These are phyloP conservation scores for Diprion similis DNA, from an alignment of 1,140 invertebrate species.

Conservation along the genomic window DNA sequence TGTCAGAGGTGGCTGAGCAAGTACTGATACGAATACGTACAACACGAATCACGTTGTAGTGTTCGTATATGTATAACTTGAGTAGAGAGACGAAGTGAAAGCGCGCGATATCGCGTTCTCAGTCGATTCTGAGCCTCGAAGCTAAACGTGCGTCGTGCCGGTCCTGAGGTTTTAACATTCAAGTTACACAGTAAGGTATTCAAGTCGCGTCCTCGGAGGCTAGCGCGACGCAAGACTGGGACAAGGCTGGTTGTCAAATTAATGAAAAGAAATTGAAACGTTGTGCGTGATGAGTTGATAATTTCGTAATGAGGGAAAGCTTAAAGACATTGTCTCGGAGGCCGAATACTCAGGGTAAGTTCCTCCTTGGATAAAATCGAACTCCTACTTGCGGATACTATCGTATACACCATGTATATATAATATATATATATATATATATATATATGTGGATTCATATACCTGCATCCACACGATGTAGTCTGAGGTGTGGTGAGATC, in stretches of 20 bases:
- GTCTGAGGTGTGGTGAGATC: conserved; percentile 29
- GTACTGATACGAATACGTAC: background rate
- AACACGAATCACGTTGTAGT: background rate
- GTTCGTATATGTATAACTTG: background rate
- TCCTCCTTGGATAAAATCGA: conserved; percentile 12
- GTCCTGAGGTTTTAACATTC: background rate
- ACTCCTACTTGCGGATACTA: background rate
- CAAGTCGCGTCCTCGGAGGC: background rate
- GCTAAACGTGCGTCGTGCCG: background rate
- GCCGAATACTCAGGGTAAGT: conserved; percentile 58
- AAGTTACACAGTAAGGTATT: background rate
- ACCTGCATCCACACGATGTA: too few relatives aligned
- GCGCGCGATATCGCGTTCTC: conserved; percentile 6
- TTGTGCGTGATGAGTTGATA: background rate
- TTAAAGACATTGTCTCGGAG: conserved; percentile 49
- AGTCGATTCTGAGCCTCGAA: conserved; percentile 5
- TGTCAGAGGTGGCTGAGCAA: too few relatives aligned
- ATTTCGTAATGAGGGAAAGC: conserved; percentile 51
- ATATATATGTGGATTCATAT: too few relatives aligned
- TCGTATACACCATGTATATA: too few relatives aligned
- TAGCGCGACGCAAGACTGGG: background rate
- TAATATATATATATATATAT: too few relatives aligned
- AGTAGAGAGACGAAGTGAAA: background rate
- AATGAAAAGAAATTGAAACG: too few relatives aligned
- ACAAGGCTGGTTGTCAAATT: background rate